These are phyloP conservation scores for Ryuthela nishihirai DNA, from an alignment of 2,888 invertebrate species.

Conservation along the genomic window DNA sequence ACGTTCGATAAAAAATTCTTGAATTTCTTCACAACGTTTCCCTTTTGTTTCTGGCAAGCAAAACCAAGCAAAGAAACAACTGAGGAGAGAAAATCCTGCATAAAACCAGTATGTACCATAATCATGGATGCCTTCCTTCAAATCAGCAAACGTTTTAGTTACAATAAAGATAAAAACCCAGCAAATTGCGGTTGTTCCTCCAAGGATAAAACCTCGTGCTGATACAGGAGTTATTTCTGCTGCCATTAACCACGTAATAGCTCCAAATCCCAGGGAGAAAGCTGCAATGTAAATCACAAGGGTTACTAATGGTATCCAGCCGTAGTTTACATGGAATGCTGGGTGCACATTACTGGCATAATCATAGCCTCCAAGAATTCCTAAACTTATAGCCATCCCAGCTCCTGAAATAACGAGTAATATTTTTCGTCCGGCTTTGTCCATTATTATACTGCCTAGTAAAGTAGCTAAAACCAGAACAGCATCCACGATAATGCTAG, in stretches of 20 bases:
- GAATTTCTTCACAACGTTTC: slow-evolving; percentile 87
- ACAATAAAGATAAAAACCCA: slow-evolving; percentile 87
- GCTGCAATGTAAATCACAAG: slow-evolving; percentile 80
- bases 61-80: slow-evolving; percentile 73
- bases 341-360: background rate
- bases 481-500: slow-evolving; percentile 48
- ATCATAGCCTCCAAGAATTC: background rate
- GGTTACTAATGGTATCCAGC: slow-evolving; percentile 73
- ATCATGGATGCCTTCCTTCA: slow-evolving; percentile 60
- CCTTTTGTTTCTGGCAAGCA: slow-evolving; percentile 92
- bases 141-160: slow-evolving; percentile 62
- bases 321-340: slow-evolving; percentile 5
- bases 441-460: slow-evolving; percentile 48
- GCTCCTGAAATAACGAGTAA: slow-evolving; percentile 49
- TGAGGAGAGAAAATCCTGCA: slow-evolving; percentile 64
- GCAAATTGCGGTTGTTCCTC: slow-evolving; percentile 82
- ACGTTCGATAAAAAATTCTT: slow-evolving; percentile 50
- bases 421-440: slow-evolving; percentile 49
- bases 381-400: slow-evolving; percentile 39
- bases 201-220: slow-evolving; percentile 84
- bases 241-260: slow-evolving; percentile 89
- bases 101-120: slow-evolving; percentile 77
- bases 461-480: slow-evolving; percentile 51
- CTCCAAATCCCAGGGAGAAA: slow-evolving; percentile 81
- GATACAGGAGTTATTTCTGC: slow-evolving; percentile 82